Evolutionary conservation across 2,797 vertebrate genomes (phyloP), one percentile per base, ranked within the genome.

Genomic region (Taeniopygia guttata): DNA sequence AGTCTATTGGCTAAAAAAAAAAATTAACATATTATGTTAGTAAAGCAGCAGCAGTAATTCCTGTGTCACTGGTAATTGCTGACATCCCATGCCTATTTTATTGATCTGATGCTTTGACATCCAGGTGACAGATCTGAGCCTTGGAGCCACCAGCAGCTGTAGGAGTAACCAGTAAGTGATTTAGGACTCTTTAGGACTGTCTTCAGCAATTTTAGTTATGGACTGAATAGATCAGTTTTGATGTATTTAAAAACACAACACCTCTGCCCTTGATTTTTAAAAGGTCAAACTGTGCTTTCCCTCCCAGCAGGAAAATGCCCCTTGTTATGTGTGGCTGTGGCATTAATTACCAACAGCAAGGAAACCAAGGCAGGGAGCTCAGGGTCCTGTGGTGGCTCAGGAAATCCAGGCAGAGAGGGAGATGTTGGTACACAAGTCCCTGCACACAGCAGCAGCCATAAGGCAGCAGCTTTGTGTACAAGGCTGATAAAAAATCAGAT

Each of bases 301-400:
- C 12, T 26, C 7, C 29, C 16, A 8, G 20, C 1, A 63, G 48
- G 34, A 30, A 36, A 59, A 14, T 23, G 7, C 10, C 9, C 13
- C 0, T 0, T 7, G 4, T 42, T 16, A 49, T 1, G 3, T 1
- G 26, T 17, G 51, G 17, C 74, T 67, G 20, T 15, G 26, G 5
- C 21, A 52, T 32, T 13, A 16, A 58, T 26, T 34, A 34, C 55
- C 25, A 56, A 17, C 16, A 62, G n/a, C 16, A 68, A 42, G 38
- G 42, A 76, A 54, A 49, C 3, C 2, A 3, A 86, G 74, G 49
- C 43, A 74, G 52, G 18, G 17, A 36, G 38, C 34, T n/a, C 23
- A 13, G 43, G 22, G 72, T 10, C 29, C 51, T 36, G 10, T 6
- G 7, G 13, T 12, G 36, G 26, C 30, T 56, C 21, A 9, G 60